Evolutionary conservation across 2,113 vertebrate genomes (phyloP).

Genomic region (Elgaria multicarinata): DNA sequence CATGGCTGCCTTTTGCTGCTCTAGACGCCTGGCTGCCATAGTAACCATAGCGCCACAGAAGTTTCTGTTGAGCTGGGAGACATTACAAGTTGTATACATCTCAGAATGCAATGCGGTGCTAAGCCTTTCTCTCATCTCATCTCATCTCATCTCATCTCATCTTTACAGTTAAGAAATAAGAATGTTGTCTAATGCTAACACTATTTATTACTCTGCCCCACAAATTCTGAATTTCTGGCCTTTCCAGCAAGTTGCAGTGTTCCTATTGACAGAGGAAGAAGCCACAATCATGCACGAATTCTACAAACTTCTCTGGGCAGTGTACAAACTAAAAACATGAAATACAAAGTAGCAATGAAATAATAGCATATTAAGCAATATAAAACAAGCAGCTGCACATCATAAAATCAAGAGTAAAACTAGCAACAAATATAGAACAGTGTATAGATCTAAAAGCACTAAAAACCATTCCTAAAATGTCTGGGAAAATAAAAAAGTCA

Average conservation of each 20-base stretch:
- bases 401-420: no score
- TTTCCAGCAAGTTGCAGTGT: not conserved
- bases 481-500: no score
- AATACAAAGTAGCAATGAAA: no score
- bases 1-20: not conserved
- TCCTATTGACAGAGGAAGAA: not conserved
- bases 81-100: not conserved
- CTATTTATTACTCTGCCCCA: not conserved
- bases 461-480: no score
- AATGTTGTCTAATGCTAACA: not conserved
- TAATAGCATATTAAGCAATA: no score
- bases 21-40: not conserved
- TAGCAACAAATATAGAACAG: no score
- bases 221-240: not conserved
- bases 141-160: not conserved
- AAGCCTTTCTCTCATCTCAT: not conserved
- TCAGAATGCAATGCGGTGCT: not conserved
- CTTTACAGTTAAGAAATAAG: not conserved
- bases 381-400: no score
- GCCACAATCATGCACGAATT: no score
- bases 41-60: not conserved
- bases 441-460: no score
- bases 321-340: no score
- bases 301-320: no score
- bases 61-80: accelerated